Percentiles rank a stretch among this genome's conserved stretches.
Evolutionary conservation across 2,797 vertebrate species (phyloP).

Genomic region (Jordanella pulchra): DNA sequence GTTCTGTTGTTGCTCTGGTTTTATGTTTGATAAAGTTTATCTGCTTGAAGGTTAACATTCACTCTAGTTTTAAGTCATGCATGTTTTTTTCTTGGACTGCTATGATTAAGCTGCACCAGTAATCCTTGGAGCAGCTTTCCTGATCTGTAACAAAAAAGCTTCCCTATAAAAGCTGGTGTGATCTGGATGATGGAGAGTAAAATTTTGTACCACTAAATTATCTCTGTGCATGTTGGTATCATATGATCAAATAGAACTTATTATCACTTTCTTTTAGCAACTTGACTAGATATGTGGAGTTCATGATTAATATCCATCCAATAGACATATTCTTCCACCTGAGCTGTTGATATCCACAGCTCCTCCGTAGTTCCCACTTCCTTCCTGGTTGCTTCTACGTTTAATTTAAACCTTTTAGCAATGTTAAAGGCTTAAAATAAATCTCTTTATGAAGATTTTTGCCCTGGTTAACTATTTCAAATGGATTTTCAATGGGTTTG

Average conservation of each 20-base stretch:
- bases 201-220: background rate
- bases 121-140: background rate
- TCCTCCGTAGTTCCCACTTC: too few species aligned
- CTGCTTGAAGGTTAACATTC: background rate
- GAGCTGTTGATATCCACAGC: too few species aligned
- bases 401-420: too few species aligned
- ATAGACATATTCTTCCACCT: too few species aligned
- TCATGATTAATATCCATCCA: too few species aligned
- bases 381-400: too few species aligned
- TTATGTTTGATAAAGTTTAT: background rate
- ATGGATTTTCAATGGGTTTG: background rate
- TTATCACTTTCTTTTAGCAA: too few species aligned
- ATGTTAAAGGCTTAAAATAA: too few species aligned
- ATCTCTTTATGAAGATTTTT: background rate
- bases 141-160: background rate
- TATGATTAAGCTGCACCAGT: background rate
- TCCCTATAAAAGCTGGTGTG: background rate
- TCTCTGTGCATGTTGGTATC: background rate
- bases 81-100: background rate
- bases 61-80: background rate
- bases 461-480: background rate
- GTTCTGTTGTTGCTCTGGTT: background rate
- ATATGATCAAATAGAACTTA: too few species aligned
- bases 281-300: too few species aligned
- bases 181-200: background rate